phyloP scores from a whole-genome alignment of 2,797 vertebrate genomes.

The Taeniopygia guttata region DNA sequence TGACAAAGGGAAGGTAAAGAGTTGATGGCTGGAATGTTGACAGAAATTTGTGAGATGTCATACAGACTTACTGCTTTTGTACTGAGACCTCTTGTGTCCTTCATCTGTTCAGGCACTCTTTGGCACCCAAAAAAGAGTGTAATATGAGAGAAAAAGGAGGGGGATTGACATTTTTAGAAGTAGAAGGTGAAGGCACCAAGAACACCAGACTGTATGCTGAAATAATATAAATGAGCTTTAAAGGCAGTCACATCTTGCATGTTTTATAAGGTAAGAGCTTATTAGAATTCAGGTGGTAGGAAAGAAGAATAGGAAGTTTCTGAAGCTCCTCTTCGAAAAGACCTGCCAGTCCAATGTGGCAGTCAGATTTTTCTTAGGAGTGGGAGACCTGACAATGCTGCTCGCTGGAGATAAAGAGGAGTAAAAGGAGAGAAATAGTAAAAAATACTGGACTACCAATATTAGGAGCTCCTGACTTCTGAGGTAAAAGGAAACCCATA shows the following conservation, averaged over 20 bases:
- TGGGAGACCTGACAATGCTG: background rate
- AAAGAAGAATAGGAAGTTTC: background rate
- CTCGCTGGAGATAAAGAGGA: background rate
- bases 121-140: background rate
- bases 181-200: background rate
- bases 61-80: background rate
- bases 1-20: background rate
- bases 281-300: background rate
- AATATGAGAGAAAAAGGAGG: background rate
- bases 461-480: background rate
- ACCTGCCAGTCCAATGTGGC: constrained; percentile 22
- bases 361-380: background rate
- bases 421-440: background rate
- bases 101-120: constrained; percentile 9
- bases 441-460: background rate
- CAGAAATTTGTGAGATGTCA: background rate
- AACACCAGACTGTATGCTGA: background rate
- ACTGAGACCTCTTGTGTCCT: background rate
- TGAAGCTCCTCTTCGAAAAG: background rate
- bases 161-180: background rate
- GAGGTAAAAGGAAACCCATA: background rate
- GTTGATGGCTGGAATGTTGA: background rate
- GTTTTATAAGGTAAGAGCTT: background rate
- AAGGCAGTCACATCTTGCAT: background rate
- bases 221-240: background rate